Conservation (phyloP, 2,888 invertebrate species). For the Rotaria sp. region DNA sequence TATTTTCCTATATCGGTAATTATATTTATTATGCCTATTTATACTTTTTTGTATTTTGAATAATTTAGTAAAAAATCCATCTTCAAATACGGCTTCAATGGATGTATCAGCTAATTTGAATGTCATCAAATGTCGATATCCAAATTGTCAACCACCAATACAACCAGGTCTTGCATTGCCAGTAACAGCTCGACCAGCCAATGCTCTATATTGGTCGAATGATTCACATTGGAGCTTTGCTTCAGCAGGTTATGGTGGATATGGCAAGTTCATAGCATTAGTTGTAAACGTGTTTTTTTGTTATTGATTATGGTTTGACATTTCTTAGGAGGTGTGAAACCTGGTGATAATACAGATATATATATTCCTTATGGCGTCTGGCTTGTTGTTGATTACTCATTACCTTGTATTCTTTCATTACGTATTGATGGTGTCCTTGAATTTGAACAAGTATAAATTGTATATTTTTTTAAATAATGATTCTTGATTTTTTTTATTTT, state of each 20-base stretch:
- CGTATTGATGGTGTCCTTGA: slow-evolving; percentile 47
- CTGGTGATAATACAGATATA: slow-evolving; percentile 30
- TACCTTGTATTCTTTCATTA: slow-evolving; percentile 44
- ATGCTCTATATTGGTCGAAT: slow-evolving; percentile 44
- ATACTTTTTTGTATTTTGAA: not conserved
- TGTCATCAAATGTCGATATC: slow-evolving; percentile 36
- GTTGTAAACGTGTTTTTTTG: not conserved
- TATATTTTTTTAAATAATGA: not conserved
- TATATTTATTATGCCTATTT: not conserved
- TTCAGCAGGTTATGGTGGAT: slow-evolving; percentile 32
- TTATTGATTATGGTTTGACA: not conserved
- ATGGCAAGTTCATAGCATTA: not conserved
- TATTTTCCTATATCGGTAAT: slow-evolving; percentile 30
- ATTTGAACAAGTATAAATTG: slow-evolving; percentile 41
- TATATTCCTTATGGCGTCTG: slow-evolving; percentile 43
- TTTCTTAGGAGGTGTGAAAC: slow-evolving; percentile 1
- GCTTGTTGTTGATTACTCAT: slow-evolving; percentile 43
- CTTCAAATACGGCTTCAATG: not conserved
- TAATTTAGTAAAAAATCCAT: not conserved
- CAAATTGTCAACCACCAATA: slow-evolving; percentile 33
- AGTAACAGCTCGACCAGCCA: slow-evolving; percentile 40
- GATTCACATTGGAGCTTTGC: slow-evolving; percentile 42
- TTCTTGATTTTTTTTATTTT: not conserved
- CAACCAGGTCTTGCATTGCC: slow-evolving; percentile 32
- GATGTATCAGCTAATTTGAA: not conserved